These are phyloP conservation scores for Hormaphis cornu DNA, from an alignment of 1,140 invertebrate genomes.

Conservation along the genomic window DNA sequence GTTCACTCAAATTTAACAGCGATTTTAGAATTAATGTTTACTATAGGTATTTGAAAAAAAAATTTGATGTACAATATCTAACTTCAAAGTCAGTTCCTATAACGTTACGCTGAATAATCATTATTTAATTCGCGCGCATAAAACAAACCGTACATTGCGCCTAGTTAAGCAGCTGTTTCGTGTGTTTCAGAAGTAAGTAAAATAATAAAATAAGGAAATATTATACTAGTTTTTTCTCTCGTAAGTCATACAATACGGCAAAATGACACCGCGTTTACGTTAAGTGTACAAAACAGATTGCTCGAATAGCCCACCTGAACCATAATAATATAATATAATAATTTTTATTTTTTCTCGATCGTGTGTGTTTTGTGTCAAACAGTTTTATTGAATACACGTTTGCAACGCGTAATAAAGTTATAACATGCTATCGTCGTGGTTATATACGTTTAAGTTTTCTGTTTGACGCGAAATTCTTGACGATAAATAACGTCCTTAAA, in stretches of 20 bases:
- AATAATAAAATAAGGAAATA: background rate
- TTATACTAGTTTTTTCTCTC: background rate
- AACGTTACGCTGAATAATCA: too few relatives aligned
- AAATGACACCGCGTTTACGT: background rate
- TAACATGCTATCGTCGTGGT: background rate
- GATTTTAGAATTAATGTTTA: too few relatives aligned
- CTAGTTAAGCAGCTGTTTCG: too few relatives aligned
- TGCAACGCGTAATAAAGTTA: background rate
- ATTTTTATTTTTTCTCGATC: background rate
- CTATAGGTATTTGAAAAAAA: too few relatives aligned
- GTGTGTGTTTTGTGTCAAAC: conserved; percentile 1
- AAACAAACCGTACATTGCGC: too few relatives aligned
- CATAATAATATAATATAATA: too few relatives aligned
- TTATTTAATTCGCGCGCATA: too few relatives aligned
- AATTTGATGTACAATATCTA: too few relatives aligned
- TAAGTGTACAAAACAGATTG: background rate
- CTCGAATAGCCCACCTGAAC: background rate
- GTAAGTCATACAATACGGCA: background rate
- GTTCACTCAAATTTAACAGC: too few relatives aligned
- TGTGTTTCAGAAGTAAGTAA: too few relatives aligned
- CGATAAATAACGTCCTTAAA: background rate
- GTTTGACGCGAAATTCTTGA: background rate
- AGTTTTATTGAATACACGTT: background rate
- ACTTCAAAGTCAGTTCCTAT: too few relatives aligned
- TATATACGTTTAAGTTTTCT: background rate